Base-by-base conservation (phyloP, 1,140 invertebrate genomes). In the Drosophila lacteicornis region DNA sequence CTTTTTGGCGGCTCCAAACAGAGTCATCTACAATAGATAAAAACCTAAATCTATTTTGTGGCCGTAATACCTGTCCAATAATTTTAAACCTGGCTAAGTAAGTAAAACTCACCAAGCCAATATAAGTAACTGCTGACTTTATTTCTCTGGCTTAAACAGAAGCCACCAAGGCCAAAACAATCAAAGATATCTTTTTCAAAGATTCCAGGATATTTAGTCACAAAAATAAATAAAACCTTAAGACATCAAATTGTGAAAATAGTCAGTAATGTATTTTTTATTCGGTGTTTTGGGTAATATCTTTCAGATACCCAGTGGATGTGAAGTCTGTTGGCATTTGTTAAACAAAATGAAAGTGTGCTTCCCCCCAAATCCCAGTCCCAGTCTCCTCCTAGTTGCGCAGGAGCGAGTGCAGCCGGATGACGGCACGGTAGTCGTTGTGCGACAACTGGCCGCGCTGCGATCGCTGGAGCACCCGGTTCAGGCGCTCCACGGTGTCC, bases 381-480 rank as follows among this genome's bases (percentile, higher is more conserved):
- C 33, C 5, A 22, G 36, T 12, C 27, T 38, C 38, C n/a, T 33
- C 27, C 50, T 8, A 88, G 42, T 90, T 75, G 45, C 62, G 61
- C 62, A 90, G 33, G 3, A 88, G 22, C 4, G 81, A 75, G 51
- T 90, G 81, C 45, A 92, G 50, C 50, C 73, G 68, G 36, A 92
- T 92, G 3, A 92, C 91, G 15, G 91, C 87, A 13, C 85, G 87
- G 66, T 92, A 92, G 38, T 92, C 91, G 61, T 92, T 92, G 47
- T 92, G 81, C 45, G 91, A 92, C 27, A 92, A 63, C 38, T 70
- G 68, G 6, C 91, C 91, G 17, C 75, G 78, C 38, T 66, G 57
- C 8, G 88, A 87, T 42, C 91, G 81, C 12, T 71, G 53, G 25
- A 87, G 58, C 6, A 92, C 91, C 12, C 87, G 87, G 27, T 82